Evolutionary conservation across 2,113 vertebrate species (phyloP).

Genomic region (Copsychus sechellarum): DNA sequence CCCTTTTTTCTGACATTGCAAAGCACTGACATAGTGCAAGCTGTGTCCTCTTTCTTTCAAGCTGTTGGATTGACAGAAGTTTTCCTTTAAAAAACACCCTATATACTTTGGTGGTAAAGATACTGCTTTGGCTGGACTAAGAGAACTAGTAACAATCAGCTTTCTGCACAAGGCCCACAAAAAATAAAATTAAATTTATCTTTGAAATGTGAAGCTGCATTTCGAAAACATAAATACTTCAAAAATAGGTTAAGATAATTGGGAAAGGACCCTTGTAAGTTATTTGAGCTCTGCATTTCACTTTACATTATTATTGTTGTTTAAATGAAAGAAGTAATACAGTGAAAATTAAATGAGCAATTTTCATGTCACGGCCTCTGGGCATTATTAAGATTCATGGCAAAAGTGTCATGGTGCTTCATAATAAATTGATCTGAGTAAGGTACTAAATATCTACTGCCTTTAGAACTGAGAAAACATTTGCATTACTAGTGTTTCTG

Average conservation of each 20-base stretch:
- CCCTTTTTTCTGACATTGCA: not conserved
- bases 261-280: not conserved
- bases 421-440: slow-evolving; percentile 50
- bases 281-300: not conserved
- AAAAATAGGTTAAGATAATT: not conserved
- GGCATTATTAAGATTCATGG: slow-evolving; percentile 11
- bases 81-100: not conserved
- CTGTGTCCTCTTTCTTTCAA: not conserved
- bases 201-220: not conserved
- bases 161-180: not conserved
- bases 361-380: slow-evolving; percentile 3
- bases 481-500: not conserved
- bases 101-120: not conserved
- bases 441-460: slow-evolving; percentile 37
- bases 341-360: slow-evolving; percentile 40
- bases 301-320: slow-evolving; percentile 8
- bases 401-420: not conserved
- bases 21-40: not conserved
- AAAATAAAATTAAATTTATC: not conserved
- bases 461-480: not conserved
- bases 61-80: not conserved
- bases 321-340: slow-evolving; percentile 45
- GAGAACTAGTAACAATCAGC: not conserved
- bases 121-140: not conserved
- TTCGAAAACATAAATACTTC: not conserved